Base-by-base conservation (phyloP, 2,888 invertebrate genomes). In the Timandra comae region DNA sequence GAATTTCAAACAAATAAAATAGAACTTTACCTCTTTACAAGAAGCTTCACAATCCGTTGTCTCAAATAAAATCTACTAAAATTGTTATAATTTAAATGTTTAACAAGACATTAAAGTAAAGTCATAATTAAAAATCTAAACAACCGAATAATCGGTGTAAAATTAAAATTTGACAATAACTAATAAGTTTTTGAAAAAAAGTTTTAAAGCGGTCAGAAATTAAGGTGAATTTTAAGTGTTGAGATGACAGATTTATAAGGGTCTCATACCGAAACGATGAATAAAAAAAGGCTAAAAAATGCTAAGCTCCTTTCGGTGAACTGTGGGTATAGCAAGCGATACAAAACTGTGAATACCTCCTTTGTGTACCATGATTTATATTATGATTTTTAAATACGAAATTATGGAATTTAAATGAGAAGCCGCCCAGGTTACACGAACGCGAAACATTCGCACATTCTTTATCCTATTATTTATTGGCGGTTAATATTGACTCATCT, bases 241-340 rank as follows among this genome's bases (percentile, higher is more conserved):
- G 55, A 43, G 52, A 49, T 50, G 67, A 63, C 68, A 70, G 78
- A 80, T 80, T 80, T 80, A 80, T 80, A 66, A 57, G 62, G 77
- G 76, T 68, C 58, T 53, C 38, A 36, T 38, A 31, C 45, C 48
- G 56, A 55, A 47, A 56, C 61, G 46, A 46, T 54, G 52, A 58
- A 58, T 39, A 61, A 56, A 60, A 65, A 66, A 62, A n/a, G n/a
- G 3, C 22, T 56, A 57, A 56, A 45, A 45, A 36, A 39, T 35
- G 19, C 32, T 55, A 58, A 64, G 54, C 57, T 45, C 41, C 63
- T 63, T 70, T 63, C 49, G 53, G 47, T 52, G 44, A 43, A 41
- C 54, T 63, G 63, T 58, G 65, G 53, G 64, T 66, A 73, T 68
- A n/a, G n/a, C n/a, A 61, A 62, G 55, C 53, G 51, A 64, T 64